Percentiles rank a stretch among this genome's conserved stretches.
Conservation (phyloP, 2,888 invertebrate species). For the Nomada hirtipes region DNA sequence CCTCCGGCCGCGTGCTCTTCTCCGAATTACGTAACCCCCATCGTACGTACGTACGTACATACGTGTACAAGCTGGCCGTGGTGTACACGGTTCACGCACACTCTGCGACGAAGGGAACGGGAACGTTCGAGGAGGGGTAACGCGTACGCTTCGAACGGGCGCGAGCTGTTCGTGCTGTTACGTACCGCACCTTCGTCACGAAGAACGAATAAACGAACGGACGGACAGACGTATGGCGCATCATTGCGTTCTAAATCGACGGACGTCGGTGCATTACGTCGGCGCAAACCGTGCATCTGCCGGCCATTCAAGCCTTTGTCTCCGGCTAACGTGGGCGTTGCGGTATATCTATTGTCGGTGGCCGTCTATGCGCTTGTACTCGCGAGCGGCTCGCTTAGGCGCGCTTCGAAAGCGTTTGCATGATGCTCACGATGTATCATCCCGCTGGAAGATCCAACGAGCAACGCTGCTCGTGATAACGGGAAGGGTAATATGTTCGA, state of each 20-base stretch:
- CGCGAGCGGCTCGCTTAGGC: conserved; percentile 5
- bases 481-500: conserved; percentile 61
- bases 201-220: conserved; percentile 70
- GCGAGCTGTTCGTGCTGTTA: conserved; percentile 40
- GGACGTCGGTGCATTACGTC: conserved; percentile 68
- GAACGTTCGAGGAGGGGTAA: conserved; percentile 3
- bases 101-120: conserved; percentile 7
- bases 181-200: conserved; percentile 77
- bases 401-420: conserved; percentile 50
- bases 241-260: conserved; percentile 76
- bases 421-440: conserved; percentile 63
- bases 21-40: conserved; percentile 77
- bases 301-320: conserved; percentile 75
- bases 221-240: conserved; percentile 56
- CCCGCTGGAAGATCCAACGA: conserved; percentile 48
- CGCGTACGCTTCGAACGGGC: conserved; percentile 27
- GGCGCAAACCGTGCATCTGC: conserved; percentile 69
- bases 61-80: conserved; percentile 17
- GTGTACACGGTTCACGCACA: conserved; percentile 33
- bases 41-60: conserved; percentile 31
- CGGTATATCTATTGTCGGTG: conserved; percentile 76
- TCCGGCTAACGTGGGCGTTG: conserved; percentile 77
- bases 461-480: conserved; percentile 55
- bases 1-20: conserved; percentile 70
- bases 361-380: conserved; percentile 12